Evolutionary conservation across 1,140 invertebrate species (phyloP).

Genomic region (Oncopeltus fasciatus): DNA sequence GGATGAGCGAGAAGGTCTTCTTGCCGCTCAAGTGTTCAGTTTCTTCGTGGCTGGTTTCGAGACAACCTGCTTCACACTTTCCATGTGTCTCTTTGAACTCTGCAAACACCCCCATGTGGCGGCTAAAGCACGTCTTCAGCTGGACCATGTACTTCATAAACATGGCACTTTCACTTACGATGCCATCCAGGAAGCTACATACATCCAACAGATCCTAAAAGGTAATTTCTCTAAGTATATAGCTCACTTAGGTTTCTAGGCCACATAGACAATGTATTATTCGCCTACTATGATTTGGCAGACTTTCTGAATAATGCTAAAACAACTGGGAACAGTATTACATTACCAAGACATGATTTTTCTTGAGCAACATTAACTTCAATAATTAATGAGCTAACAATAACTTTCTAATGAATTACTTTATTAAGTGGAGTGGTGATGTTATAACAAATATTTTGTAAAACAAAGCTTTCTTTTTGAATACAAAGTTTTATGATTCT

Average conservation of each 20-base stretch:
- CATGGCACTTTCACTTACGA: not conserved
- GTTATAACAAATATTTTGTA: too few species aligned
- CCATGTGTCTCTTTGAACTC: conserved; percentile 37
- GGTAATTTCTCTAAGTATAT: not conserved
- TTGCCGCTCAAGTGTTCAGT: conserved; percentile 28
- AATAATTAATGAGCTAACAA: too few species aligned
- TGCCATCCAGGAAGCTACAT: not conserved
- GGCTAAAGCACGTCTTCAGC: not conserved
- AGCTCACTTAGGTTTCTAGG: not conserved
- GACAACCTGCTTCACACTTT: conserved; percentile 32
- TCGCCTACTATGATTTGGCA: conserved; percentile 38
- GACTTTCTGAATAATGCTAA: conserved; percentile 37
- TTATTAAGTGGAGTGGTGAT: too few species aligned
- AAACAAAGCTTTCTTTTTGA: too few species aligned
- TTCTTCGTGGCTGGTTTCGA: conserved; percentile 14
- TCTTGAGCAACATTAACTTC: too few species aligned
- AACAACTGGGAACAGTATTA: conserved; percentile 28
- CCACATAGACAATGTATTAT: too few species aligned
- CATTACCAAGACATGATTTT: too few species aligned
- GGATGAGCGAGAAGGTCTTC: not conserved
- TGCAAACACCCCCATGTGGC: conserved; percentile 31
- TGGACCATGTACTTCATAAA: not conserved
- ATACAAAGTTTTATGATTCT: too few species aligned
- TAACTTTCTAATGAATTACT: too few species aligned
- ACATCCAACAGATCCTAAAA: not conserved